Conservation (phyloP, 2,888 invertebrate species). For the Acronicta leporina region DNA sequence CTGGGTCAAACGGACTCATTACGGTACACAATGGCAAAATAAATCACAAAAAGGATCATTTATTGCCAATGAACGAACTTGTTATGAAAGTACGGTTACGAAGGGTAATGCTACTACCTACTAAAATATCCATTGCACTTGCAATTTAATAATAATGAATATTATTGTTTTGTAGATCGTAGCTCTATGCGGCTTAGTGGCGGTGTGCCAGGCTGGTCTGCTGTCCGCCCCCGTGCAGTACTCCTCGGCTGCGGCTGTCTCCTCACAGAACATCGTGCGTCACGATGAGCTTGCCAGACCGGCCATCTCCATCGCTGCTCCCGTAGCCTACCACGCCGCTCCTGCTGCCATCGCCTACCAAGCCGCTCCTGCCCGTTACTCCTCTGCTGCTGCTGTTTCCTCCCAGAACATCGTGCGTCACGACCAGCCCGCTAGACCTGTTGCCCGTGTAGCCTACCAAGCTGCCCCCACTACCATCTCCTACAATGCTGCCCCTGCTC, state of each 20-base stretch:
- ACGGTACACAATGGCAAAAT: too few relatives aligned
- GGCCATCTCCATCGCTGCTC: conserved; percentile 53
- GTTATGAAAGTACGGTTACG: too few relatives aligned
- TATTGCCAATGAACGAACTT: too few relatives aligned
- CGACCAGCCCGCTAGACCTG: conserved; percentile 59
- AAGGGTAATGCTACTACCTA: too few relatives aligned
- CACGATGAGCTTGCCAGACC: conserved; percentile 66
- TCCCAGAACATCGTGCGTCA: conserved; percentile 65
- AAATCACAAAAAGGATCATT: too few relatives aligned
- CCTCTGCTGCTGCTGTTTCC: conserved; percentile 70
- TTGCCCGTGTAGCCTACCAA: conserved; percentile 55
- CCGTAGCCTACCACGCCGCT: conserved; percentile 29
- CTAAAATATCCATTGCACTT: too few relatives aligned
- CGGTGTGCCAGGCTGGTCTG: conserved; percentile 63
- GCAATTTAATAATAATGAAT: not conserved
- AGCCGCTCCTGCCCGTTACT: conserved; percentile 57
- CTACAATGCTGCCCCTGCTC: conserved; percentile 60
- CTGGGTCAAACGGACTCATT: too few relatives aligned
- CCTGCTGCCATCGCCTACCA: conserved; percentile 27
- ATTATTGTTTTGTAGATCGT: conserved; percentile 43
- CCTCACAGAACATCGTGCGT: conserved; percentile 74
- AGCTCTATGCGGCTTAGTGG: conserved; percentile 62
- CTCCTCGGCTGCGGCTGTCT: conserved; percentile 70
- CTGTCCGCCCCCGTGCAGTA: conserved; percentile 71
- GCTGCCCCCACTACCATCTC: conserved; percentile 56